Conservation (phyloP, 2,113 vertebrate species). For the Natator depressus region DNA sequence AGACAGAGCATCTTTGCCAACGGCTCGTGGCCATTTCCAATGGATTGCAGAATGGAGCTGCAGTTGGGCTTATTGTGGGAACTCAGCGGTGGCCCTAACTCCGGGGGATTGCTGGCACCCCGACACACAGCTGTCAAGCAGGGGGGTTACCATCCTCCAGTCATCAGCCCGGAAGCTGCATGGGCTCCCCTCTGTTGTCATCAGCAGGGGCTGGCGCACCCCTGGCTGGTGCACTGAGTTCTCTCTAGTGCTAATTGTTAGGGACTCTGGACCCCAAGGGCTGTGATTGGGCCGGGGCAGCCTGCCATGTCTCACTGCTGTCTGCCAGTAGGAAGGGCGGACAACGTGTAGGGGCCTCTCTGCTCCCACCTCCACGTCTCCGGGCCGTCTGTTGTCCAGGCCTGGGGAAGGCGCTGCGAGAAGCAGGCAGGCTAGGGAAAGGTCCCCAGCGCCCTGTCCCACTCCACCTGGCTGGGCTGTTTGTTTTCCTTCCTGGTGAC, state of each 20-base stretch:
- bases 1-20: background rate
- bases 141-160: background rate
- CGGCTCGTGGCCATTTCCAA: background rate
- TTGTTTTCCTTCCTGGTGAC: constrained; percentile 60
- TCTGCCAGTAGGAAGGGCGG: no score
- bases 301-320: no score
- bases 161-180: background rate
- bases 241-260: no score
- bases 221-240: no score
- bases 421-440: background rate
- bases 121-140: background rate
- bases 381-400: background rate
- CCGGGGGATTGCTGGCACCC: background rate
- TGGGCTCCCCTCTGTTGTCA: background rate
- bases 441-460: constrained; percentile 2
- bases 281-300: no score
- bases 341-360: background rate
- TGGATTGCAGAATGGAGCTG: background rate
- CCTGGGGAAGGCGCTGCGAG: background rate
- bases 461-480: background rate
- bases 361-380: no score
- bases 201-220: no score
- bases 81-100: background rate
- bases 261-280: no score
- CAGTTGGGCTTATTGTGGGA: background rate